phyloP scores from a whole-genome alignment of 2,797 vertebrate species.

The Pelodytes ibericus region DNA sequence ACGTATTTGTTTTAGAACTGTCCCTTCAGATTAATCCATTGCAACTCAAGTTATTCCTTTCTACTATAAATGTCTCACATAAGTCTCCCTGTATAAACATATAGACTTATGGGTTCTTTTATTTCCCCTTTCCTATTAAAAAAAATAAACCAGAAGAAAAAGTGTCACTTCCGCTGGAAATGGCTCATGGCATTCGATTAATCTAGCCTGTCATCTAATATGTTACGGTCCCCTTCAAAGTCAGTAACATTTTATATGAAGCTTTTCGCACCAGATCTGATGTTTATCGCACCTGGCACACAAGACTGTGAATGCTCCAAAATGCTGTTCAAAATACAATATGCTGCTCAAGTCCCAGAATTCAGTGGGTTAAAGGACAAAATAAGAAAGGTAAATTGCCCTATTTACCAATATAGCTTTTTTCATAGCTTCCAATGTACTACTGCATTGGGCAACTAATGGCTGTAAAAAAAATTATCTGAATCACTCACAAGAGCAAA shows the following conservation, averaged over 20 bases:
- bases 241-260: neutral
- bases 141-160: no score
- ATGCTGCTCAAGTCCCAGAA: neutral
- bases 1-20: constrained; percentile 53
- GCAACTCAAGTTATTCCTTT: constrained; percentile 65
- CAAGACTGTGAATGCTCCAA: neutral
- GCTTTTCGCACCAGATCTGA: neutral
- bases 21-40: constrained; percentile 64
- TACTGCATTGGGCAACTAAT: constrained; percentile 52
- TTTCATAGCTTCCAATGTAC: constrained; percentile 41
- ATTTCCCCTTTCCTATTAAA: no score
- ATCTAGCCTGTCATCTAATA: neutral
- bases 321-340: neutral
- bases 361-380: constrained; percentile 18
- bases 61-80: no score
- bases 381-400: constrained; percentile 42
- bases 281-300: constrained; percentile 42
- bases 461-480: constrained; percentile 36
- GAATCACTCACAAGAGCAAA: constrained; percentile 41
- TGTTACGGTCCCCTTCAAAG: neutral
- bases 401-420: constrained; percentile 16
- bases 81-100: no score
- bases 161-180: no score
- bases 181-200: no score
- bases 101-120: no score